phyloP scores from a whole-genome alignment of 1,140 invertebrate species.

The Sycobia sp. region DNA sequence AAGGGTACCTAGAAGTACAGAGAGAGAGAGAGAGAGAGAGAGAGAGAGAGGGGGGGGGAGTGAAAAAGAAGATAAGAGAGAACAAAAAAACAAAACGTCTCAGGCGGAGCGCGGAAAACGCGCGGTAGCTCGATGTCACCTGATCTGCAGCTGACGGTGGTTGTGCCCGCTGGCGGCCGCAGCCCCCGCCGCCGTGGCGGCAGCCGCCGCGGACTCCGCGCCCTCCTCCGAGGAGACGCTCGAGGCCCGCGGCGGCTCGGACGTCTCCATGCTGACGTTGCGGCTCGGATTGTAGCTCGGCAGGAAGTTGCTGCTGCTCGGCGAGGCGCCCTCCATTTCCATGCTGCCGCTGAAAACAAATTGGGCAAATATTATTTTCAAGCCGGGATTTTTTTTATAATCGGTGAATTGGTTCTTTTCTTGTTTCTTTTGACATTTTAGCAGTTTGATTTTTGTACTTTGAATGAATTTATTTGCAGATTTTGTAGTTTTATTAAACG shows the following conservation, averaged over 20 bases:
- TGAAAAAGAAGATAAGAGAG: not conserved
- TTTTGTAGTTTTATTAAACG: too few species aligned
- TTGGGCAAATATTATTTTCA: slow-evolving; percentile 6
- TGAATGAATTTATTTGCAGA: too few species aligned
- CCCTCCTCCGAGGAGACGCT: slow-evolving; percentile 68
- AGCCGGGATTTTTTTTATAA: not conserved
- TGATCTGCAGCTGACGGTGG: slow-evolving; percentile 54
- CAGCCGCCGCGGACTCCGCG: slow-evolving; percentile 55
- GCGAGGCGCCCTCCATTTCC: slow-evolving; percentile 71
- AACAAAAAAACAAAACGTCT: too few species aligned
- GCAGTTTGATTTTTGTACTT: too few species aligned
- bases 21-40: not conserved
- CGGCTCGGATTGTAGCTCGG: slow-evolving; percentile 61
- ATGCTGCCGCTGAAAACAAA: slow-evolving; percentile 70
- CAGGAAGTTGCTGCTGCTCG: slow-evolving; percentile 58
- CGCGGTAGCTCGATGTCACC: slow-evolving; percentile 38
- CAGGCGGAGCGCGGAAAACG: not conserved
- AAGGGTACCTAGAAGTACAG: too few species aligned
- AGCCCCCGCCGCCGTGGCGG: slow-evolving; percentile 51
- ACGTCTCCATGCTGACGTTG: slow-evolving; percentile 65
- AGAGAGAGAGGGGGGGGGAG: too few species aligned
- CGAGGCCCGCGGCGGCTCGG: slow-evolving; percentile 62
- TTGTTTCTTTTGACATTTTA: slow-evolving; percentile 1
- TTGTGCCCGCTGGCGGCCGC: slow-evolving; percentile 49
- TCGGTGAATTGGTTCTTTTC: not conserved